These are phyloP conservation scores for Gymnoscopelus microlampas DNA, from an alignment of 2,797 vertebrate species.

Conservation along the genomic window DNA sequence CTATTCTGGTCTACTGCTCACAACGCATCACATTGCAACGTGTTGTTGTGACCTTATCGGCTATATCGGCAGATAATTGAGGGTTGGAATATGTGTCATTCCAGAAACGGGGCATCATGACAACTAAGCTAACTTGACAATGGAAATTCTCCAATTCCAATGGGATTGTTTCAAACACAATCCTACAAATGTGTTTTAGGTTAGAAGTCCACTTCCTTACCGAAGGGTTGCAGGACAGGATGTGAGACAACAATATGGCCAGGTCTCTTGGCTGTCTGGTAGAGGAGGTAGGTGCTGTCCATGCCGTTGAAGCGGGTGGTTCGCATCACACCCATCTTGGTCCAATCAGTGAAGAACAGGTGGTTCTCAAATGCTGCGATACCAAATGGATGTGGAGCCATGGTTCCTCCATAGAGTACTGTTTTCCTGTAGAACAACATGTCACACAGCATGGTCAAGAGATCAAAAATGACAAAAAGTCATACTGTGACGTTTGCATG, in stretches of 20 bases:
- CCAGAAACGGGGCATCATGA: no score
- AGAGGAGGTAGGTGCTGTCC: constrained; percentile 65
- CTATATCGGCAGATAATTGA: no score
- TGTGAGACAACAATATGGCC: constrained; percentile 76
- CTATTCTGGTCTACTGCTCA: no score
- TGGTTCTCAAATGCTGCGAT: constrained; percentile 81
- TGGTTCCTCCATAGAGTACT: constrained; percentile 73
- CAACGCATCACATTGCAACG: no score
- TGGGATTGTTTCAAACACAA: no score
- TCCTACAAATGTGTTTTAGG: no score
- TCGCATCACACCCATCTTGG: constrained; percentile 80
- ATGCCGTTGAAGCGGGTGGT: constrained; percentile 80
- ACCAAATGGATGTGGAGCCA: constrained; percentile 79
- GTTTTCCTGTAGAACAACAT: constrained; percentile 66
- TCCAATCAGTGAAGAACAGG: constrained; percentile 82
- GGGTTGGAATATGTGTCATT: no score
- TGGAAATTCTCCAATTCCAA: no score
- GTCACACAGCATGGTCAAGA: not conserved
- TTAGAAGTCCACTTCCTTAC: constrained; percentile 45
- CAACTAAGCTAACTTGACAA: no score
- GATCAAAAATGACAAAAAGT: not conserved
- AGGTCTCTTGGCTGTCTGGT: constrained; percentile 68
- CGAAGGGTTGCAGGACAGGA: constrained; percentile 70
- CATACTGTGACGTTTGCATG: no score
- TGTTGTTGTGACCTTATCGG: no score